These are phyloP conservation scores for Hydrozoanthus gracilis DNA, from an alignment of 92 coral and sea anemone genomes.

Conservation along the genomic window DNA sequence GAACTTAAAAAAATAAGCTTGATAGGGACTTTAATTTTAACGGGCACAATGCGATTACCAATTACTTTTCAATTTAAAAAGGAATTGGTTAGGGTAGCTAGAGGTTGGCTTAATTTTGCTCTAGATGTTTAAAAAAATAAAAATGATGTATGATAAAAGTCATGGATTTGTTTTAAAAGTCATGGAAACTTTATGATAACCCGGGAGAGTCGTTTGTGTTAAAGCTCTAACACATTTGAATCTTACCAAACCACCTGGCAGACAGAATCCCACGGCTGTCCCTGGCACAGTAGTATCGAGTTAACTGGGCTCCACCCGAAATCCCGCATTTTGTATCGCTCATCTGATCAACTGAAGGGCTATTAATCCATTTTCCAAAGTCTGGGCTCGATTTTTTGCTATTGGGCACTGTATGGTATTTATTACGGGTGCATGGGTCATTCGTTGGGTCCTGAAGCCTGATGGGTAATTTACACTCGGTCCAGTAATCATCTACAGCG, in stretches of 20 bases:
- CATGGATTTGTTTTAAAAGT: neutral
- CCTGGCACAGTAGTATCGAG: constrained; percentile 15
- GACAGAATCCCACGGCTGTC: neutral
- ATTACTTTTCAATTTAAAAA: too few species aligned
- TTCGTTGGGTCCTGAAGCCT: neutral
- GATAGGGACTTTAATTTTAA: too few species aligned
- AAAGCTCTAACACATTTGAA: neutral
- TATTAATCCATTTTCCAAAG: neutral
- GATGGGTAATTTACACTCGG: neutral
- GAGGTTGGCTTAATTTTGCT: too few species aligned
- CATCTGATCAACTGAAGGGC: constrained; percentile 7
- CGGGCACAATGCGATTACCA: too few species aligned
- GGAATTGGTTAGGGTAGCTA: too few species aligned
- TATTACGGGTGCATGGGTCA: constrained; percentile 4
- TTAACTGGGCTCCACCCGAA: constrained; percentile 5
- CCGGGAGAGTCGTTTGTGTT: too few species aligned
- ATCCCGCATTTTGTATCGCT: neutral
- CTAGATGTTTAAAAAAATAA: too few species aligned
- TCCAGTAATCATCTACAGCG: constrained; percentile 22
- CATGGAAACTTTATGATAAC: neutral
- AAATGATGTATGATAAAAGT: too few species aligned
- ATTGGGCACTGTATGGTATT: neutral
- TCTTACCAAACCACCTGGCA: constrained; percentile 4
- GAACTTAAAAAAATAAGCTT: too few species aligned
- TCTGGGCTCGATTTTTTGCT: neutral